Conservation (phyloP, 1,140 invertebrate species). For the Venustaconcha ellipsiformis region DNA sequence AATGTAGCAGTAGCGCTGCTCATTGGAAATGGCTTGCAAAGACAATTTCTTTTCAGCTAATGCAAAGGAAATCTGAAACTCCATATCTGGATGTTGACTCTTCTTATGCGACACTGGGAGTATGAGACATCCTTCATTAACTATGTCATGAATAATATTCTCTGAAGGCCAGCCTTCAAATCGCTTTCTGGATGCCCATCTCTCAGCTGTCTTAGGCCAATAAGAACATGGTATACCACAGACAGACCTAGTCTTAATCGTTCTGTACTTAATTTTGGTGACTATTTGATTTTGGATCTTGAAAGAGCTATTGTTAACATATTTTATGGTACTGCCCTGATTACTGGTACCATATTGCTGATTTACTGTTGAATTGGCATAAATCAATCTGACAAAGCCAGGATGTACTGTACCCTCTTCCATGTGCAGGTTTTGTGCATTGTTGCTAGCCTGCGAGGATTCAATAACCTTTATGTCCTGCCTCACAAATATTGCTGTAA, state of each 20-base stretch:
- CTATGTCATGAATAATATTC: not conserved
- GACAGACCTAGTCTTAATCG: not conserved
- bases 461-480: not conserved
- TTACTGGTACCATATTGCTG: not conserved
- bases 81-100: slow-evolving; percentile 3
- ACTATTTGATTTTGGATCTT: not conserved
- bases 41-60: slow-evolving; percentile 9
- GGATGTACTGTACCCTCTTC: no score
- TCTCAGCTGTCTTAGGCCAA: slow-evolving; percentile 16
- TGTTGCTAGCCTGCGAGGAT: not conserved
- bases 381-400: not conserved
- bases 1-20: slow-evolving; percentile 21
- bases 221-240: not conserved
- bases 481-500: not conserved
- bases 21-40: not conserved
- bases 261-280: not conserved
- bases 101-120: slow-evolving; percentile 3
- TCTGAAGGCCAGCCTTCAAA: slow-evolving; percentile 9
- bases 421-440: not conserved
- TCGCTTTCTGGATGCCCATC: slow-evolving; percentile 9
- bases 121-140: slow-evolving; percentile 3
- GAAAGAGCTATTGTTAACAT: not conserved
- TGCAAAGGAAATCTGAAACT: slow-evolving; percentile 21
- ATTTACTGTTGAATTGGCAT: not conserved
- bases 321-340: not conserved